phyloP scores from a whole-genome alignment of 1,140 invertebrate species.

The Acromyrmex echinatior region DNA sequence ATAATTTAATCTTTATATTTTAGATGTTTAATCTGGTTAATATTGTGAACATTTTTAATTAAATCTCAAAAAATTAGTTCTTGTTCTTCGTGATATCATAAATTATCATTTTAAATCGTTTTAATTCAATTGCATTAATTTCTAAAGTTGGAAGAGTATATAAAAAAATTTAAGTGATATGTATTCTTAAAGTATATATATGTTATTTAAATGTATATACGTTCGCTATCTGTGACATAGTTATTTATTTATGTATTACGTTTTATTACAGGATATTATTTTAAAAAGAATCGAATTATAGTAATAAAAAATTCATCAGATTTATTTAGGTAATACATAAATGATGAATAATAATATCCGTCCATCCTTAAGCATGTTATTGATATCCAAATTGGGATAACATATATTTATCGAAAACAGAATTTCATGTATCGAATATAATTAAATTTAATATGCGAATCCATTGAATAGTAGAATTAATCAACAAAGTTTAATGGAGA shows the following conservation, averaged over 20 bases:
- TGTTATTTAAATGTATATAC: background rate
- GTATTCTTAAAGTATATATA: background rate
- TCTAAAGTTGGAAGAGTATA: background rate
- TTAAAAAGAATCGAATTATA: background rate
- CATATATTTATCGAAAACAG: background rate
- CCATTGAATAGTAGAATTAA: slow-evolving; percentile 41
- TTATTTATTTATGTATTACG: background rate
- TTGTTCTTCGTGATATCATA: background rate
- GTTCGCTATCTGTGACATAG: background rate
- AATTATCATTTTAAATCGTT: background rate
- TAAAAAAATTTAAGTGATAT: background rate
- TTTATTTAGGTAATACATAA: background rate
- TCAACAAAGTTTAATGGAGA: slow-evolving; percentile 20
- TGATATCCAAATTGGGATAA: background rate
- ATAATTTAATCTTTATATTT: background rate
- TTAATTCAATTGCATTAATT: background rate
- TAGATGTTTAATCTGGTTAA: background rate
- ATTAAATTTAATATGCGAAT: slow-evolving; percentile 37
- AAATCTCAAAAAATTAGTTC: background rate
- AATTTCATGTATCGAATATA: background rate
- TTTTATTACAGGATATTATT: background rate
- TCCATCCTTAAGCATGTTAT: background rate
- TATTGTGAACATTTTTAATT: background rate
- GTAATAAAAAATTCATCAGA: background rate
- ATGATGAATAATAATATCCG: background rate